These are phyloP conservation scores for Erpobdella octoculata DNA, from an alignment of 2,888 invertebrate species.

Conservation along the genomic window DNA sequence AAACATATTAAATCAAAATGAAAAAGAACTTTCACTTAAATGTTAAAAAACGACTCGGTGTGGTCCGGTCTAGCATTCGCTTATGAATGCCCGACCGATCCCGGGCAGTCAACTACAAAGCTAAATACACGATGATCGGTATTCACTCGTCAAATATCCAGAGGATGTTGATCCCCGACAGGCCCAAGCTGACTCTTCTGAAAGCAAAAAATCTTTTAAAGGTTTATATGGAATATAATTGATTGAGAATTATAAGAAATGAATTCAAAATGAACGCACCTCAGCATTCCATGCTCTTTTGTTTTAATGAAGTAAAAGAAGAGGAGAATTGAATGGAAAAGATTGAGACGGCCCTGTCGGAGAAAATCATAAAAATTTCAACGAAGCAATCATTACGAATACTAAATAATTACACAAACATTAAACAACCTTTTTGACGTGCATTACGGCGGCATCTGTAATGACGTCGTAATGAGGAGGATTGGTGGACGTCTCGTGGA, in stretches of 20 bases:
- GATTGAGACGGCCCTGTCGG: slow-evolving; percentile 80
- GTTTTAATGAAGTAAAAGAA: slow-evolving; percentile 69
- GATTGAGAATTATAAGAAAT: neutral
- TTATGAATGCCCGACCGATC: too few species aligned
- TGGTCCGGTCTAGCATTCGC: too few species aligned
- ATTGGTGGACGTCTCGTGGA: slow-evolving; percentile 60
- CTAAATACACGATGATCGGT: too few species aligned
- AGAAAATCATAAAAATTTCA: too few species aligned
- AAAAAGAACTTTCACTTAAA: too few species aligned
- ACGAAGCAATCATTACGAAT: neutral
- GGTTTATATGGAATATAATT: neutral
- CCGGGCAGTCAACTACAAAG: too few species aligned
- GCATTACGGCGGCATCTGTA: slow-evolving; percentile 62
- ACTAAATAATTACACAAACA: neutral
- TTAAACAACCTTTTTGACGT: slow-evolving; percentile 60
- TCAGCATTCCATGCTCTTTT: slow-evolving; percentile 67
- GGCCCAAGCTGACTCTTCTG: slow-evolving; percentile 65
- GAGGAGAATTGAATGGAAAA: slow-evolving; percentile 75
- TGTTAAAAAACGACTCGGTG: too few species aligned
- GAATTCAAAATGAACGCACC: slow-evolving; percentile 48
- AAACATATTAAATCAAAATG: too few species aligned
- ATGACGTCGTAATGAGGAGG: slow-evolving; percentile 68
- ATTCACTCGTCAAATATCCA: slow-evolving; percentile 45
- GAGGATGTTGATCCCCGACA: slow-evolving; percentile 70
- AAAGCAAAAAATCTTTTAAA: neutral